These are phyloP conservation scores for Sturnus vulgaris DNA, from an alignment of 2,113 vertebrate genomes.

Conservation along the genomic window DNA sequence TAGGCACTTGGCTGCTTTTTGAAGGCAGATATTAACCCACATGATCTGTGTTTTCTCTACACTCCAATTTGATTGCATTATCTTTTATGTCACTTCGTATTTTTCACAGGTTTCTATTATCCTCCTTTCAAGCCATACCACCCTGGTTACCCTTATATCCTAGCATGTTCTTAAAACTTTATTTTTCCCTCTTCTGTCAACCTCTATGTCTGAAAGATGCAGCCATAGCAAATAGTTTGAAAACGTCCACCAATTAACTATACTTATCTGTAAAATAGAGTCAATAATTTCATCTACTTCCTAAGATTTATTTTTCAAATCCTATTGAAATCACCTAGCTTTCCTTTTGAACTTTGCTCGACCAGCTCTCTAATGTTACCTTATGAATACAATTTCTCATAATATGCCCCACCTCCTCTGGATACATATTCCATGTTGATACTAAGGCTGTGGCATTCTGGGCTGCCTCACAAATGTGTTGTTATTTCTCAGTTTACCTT, in stretches of 20 bases:
- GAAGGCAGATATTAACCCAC: background rate
- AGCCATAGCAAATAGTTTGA: conserved; percentile 13
- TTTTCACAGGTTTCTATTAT: background rate
- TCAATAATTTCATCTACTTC: background rate
- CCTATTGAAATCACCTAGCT: background rate
- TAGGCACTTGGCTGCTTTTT: background rate
- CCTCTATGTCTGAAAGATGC: background rate
- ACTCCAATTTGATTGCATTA: background rate
- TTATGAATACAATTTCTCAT: background rate
- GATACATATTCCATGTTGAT: background rate
- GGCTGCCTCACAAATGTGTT: background rate
- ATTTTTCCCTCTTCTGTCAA: background rate
- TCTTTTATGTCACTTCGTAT: background rate
- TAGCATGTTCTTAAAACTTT: background rate
- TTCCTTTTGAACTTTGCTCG: background rate
- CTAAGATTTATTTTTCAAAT: background rate
- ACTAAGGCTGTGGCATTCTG: background rate
- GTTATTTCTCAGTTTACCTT: background rate
- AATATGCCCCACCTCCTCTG: background rate
- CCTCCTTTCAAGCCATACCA: background rate
- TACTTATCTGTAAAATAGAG: background rate
- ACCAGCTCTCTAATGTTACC: background rate
- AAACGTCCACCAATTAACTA: background rate
- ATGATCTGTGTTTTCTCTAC: background rate
- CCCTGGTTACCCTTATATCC: background rate